A percentile compares a stretch with the other conserved stretches of the same genome.
Evolutionary conservation across 2,888 invertebrate genomes (phyloP).

Genomic region (Dicyrtomina minuta): DNA sequence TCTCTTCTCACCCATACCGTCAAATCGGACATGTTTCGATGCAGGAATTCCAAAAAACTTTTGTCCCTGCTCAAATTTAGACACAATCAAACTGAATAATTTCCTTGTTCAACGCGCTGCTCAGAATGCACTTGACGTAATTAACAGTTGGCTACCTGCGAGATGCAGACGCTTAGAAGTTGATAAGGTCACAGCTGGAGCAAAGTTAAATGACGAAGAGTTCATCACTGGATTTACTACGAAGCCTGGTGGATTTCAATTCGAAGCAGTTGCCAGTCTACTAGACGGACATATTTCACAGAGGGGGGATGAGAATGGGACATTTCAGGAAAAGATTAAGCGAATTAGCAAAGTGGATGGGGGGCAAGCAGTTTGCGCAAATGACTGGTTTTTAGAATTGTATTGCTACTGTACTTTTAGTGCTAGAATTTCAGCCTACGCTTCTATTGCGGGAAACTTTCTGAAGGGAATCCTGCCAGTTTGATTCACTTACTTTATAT

Average conservation of each 20-base stretch:
- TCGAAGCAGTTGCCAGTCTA: constrained; percentile 18
- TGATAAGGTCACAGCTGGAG: not conserved
- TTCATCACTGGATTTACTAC: constrained; percentile 33
- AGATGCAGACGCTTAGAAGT: constrained; percentile 6
- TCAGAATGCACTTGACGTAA: not conserved
- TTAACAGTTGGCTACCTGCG: constrained; percentile 18
- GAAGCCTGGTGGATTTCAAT: constrained; percentile 23
- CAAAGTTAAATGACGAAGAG: constrained; percentile 10
- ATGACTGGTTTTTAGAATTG: constrained; percentile 28
- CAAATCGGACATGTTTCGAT: constrained; percentile 23
- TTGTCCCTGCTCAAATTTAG: constrained; percentile 30
- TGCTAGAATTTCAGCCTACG: no score
- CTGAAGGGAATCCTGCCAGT: no score
- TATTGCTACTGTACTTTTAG: constrained; percentile 34
- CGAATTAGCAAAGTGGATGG: constrained; percentile 2
- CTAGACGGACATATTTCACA: not conserved
- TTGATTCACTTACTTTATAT: no score
- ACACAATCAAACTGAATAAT: constrained; percentile 11
- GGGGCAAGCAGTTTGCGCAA: constrained; percentile 10
- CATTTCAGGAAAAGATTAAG: not conserved
- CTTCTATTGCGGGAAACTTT: no score
- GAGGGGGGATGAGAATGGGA: no score
- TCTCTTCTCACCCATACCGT: constrained; percentile 15
- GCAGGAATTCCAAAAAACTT: constrained; percentile 32
- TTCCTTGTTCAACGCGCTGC: not conserved